Base-by-base conservation (phyloP, 2,797 vertebrate genomes). In the Tarsius wallacei region DNA sequence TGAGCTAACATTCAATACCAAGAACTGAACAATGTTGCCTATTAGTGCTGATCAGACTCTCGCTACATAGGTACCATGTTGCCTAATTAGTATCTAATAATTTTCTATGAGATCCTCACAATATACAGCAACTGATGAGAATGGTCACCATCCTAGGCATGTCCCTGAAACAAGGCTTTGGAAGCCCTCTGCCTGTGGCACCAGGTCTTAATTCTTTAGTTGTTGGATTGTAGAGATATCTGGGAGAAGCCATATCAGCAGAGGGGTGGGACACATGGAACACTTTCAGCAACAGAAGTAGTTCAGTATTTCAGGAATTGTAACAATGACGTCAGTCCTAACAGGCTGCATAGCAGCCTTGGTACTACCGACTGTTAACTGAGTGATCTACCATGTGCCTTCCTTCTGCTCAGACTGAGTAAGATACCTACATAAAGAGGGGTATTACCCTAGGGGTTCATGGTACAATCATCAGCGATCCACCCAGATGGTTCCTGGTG, bases 401-500 rank as follows among this genome's bases (percentile, higher is more conserved):
- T 14, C 1, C 31, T 1, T 49, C 49, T 53, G 13, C 9, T 42
- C 13, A 80, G 68, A 9, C 49, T 31, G 26, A n/a, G 10, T 61
- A 53, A 49, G 53, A 21, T 0, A 21, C 12, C 16, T 59, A 2
- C 4, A 4, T 4, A 5, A 73, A 63, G 13, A 53, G 1, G 5
- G 0, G 0, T 36, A 2, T 11, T 14, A 78, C 17, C 4, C 21
- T 17, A 3, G 36, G 22, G 47, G 7, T 31, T 87, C 1, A 4
- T 14, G 26, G 36, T 2, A 1, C n/a, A 42, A 5, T 55, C 55
- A 19, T 8, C 42, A 42, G 42, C 4, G 5, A 51, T 51, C 24
- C 28, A n/a, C 28, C 4, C 47, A 47, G 61, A 91, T 63, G 33
- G 42, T 36, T 89, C 36, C 17, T 42, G 55, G 2, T 26, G 59